Percentiles rank a stretch among this genome's conserved stretches.
These are phyloP conservation scores for Galbula dea DNA, from an alignment of 2,113 vertebrate species.

Conservation along the genomic window DNA sequence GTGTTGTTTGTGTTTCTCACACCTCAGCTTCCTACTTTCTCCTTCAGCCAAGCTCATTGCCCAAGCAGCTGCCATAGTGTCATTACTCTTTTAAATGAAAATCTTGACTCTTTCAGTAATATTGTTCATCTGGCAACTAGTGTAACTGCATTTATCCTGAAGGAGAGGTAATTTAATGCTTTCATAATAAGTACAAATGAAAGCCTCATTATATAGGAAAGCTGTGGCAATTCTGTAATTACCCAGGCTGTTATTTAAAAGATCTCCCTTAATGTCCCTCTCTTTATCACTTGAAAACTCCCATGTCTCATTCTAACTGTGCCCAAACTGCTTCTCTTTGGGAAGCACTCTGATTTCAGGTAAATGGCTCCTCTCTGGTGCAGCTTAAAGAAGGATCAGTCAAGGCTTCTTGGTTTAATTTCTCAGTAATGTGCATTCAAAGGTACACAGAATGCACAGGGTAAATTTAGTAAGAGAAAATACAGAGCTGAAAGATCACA, in stretches of 20 bases:
- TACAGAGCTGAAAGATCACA: neutral
- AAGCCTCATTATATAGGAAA: constrained; percentile 22
- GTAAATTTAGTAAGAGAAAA: neutral
- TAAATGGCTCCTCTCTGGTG: neutral
- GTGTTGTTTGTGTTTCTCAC: neutral
- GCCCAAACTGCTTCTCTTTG: neutral
- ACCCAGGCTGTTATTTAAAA: constrained; percentile 22
- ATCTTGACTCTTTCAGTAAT: constrained; percentile 7
- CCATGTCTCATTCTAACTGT: neutral
- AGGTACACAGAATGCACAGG: neutral
- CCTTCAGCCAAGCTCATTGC: neutral
- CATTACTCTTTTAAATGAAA: constrained; percentile 45
- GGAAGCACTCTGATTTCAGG: constrained; percentile 22
- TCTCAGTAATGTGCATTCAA: neutral
- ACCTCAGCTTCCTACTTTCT: neutral
- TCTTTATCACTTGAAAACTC: constrained; percentile 20
- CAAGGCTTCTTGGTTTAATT: constrained; percentile 15
- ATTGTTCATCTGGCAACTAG: constrained; percentile 14
- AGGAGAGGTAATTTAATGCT: constrained; percentile 24
- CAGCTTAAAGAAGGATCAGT: neutral
- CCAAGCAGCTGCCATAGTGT: constrained; percentile 7
- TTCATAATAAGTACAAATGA: constrained; percentile 36
- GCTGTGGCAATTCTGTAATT: constrained; percentile 43
- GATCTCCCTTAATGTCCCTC: neutral
- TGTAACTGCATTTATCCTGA: neutral